Conservation (phyloP, 2,888 invertebrate species). For the Oscheius onirici region DNA sequence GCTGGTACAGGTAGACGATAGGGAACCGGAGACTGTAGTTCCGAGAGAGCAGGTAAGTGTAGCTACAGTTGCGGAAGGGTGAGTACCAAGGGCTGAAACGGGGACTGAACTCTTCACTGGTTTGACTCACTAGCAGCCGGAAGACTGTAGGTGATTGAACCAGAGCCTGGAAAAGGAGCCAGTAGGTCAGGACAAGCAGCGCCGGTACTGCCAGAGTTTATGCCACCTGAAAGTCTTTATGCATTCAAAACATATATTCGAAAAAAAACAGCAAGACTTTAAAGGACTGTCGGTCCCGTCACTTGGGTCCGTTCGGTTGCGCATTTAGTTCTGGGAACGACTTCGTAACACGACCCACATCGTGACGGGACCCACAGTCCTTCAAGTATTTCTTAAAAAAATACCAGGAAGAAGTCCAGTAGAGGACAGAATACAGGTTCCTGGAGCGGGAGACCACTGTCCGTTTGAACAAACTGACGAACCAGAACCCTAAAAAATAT, state of each 20-base stretch:
- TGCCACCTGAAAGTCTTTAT: background rate
- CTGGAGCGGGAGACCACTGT: conserved; percentile 14
- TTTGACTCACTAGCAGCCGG: conserved; percentile 6
- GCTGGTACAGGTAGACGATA: conserved; percentile 44
- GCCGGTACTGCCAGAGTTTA: conserved; percentile 25
- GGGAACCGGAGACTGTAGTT: conserved; percentile 42
- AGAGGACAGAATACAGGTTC: conserved; percentile 23
- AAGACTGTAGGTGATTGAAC: conserved; percentile 22
- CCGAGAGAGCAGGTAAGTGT: conserved; percentile 55
- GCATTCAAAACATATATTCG: background rate
- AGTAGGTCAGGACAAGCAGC: conserved; percentile 27
- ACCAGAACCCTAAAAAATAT: background rate
- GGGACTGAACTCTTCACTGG: background rate
- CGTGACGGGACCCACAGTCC: no score
- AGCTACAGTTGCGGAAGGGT: conserved; percentile 51
- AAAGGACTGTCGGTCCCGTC: no score
- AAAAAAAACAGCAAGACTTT: no score
- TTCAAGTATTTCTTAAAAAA: no score
- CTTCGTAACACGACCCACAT: no score
- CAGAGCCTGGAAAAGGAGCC: conserved; percentile 19
- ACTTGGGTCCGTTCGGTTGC: no score
- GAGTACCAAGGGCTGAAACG: conserved; percentile 8
- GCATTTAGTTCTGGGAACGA: no score
- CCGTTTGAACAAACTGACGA: conserved; percentile 12
- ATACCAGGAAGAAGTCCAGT: background rate